phyloP scores from a whole-genome alignment of 2,113 vertebrate genomes.

The Tauraco erythrolophus region DNA sequence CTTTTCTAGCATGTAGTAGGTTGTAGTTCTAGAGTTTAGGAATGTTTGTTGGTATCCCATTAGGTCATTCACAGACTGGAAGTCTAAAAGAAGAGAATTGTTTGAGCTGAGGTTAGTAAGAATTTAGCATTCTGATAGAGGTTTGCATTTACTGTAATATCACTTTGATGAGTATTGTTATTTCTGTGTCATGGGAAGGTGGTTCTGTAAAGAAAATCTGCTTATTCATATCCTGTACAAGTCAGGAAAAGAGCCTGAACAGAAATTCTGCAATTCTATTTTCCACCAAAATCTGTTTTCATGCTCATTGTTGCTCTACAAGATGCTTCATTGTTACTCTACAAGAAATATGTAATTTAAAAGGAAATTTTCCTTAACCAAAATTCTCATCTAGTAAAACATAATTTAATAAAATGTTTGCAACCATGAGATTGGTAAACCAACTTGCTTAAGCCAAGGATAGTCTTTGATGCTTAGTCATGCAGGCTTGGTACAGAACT shows the following conservation, averaged over 20 bases:
- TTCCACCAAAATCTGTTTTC: background rate
- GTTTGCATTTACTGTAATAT: background rate
- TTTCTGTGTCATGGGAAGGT: background rate
- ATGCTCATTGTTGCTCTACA: background rate
- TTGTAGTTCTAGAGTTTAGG: background rate
- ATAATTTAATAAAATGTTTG: background rate
- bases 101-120: background rate
- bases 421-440: background rate
- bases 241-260: background rate
- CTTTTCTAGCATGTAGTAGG: background rate
- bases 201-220: background rate
- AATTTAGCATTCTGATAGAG: background rate
- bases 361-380: background rate
- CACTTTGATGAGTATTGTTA: background rate
- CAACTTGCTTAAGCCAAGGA: background rate
- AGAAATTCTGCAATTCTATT: background rate
- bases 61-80: background rate
- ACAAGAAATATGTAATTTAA: background rate
- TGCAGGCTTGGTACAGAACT: background rate
- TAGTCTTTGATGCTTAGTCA: background rate
- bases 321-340: background rate
- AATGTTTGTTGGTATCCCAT: background rate
- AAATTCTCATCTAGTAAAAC: background rate
- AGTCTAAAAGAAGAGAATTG: background rate
- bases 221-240: slow-evolving; percentile 10